A percentile compares a stretch with the other conserved stretches of the same genome.
phyloP scores from a whole-genome alignment of 2,113 vertebrate species.

The Etheostoma spectabile region DNA sequence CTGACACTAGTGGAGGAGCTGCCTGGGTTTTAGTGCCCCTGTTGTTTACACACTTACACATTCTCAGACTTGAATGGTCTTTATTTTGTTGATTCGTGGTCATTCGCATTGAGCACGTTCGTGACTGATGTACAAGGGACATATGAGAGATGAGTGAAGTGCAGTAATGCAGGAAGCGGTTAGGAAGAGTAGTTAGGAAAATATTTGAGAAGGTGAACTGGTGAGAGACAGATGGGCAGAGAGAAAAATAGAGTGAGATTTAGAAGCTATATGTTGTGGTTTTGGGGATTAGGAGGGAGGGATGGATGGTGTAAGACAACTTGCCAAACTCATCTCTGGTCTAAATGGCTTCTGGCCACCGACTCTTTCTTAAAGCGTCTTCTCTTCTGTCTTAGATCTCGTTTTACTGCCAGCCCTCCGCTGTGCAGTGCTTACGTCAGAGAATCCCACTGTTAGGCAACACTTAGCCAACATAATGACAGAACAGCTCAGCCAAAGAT shows the following conservation, averaged over 20 bases:
- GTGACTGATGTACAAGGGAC: slow-evolving; percentile 30
- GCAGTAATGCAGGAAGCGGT: background rate
- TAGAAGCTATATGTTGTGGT: slow-evolving; percentile 37
- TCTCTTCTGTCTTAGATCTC: slow-evolving; percentile 60
- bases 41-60: slow-evolving; percentile 58
- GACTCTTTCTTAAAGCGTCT: slow-evolving; percentile 48
- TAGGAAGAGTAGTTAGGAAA: slow-evolving; percentile 29
- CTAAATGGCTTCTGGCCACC: slow-evolving; percentile 43
- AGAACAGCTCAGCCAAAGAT: slow-evolving; percentile 66
- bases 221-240: slow-evolving; percentile 30
- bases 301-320: slow-evolving; percentile 48
- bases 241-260: slow-evolving; percentile 38
- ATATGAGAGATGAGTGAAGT: slow-evolving; percentile 6
- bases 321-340: slow-evolving; percentile 48
- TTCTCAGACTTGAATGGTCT: slow-evolving; percentile 35
- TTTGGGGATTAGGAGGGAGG: slow-evolving; percentile 34
- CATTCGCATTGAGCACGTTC: slow-evolving; percentile 21
- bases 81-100: slow-evolving; percentile 37
- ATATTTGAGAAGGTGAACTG: slow-evolving; percentile 50
- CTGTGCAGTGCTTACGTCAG: slow-evolving; percentile 71
- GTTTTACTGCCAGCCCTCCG: slow-evolving; percentile 62
- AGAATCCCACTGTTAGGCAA: slow-evolving; percentile 63
- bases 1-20: slow-evolving; percentile 55
- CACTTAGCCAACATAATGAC: slow-evolving; percentile 67
- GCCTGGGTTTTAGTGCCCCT: slow-evolving; percentile 46